Evolutionary conservation across 2,113 vertebrate species (phyloP).

Genomic region (Etheostoma cragini): DNA sequence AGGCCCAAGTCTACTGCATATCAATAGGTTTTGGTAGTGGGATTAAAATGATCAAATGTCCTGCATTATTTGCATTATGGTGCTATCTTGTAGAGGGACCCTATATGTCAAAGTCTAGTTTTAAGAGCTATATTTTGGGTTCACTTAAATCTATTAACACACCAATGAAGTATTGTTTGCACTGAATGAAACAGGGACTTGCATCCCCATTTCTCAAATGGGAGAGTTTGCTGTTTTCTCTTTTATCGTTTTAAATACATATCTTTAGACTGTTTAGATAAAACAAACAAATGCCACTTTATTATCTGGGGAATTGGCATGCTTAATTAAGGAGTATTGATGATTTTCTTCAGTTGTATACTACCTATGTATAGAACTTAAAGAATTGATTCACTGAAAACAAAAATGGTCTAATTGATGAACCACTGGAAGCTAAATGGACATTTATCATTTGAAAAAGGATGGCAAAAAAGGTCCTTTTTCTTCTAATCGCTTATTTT

Average conservation of each 20-base stretch:
- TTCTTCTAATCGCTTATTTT: not conserved
- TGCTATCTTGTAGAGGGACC: not conserved
- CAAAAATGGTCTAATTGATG: not conserved
- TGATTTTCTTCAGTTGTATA: too few relatives aligned
- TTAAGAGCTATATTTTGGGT: not conserved
- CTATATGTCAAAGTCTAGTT: not conserved
- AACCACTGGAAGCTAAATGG: not conserved
- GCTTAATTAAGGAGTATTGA: too few relatives aligned
- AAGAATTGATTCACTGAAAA: not conserved
- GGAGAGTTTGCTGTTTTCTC: too few relatives aligned
- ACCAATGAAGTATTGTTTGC: not conserved
- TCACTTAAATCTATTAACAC: not conserved
- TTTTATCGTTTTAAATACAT: too few relatives aligned
- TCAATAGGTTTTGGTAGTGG: constrained; percentile 3
- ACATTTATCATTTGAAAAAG: not conserved
- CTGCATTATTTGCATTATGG: not conserved
- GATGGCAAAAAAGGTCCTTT: not conserved
- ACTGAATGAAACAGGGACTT: not conserved
- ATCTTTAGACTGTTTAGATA: too few relatives aligned
- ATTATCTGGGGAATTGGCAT: too few relatives aligned
- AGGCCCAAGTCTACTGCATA: not conserved
- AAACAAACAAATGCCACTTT: too few relatives aligned
- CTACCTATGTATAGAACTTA: too few relatives aligned
- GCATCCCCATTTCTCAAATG: too few relatives aligned
- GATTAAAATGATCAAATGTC: not conserved